These are phyloP conservation scores for Clavelina lepadiformis DNA, from an alignment of 23 tunicate genomes.

Conservation along the genomic window DNA sequence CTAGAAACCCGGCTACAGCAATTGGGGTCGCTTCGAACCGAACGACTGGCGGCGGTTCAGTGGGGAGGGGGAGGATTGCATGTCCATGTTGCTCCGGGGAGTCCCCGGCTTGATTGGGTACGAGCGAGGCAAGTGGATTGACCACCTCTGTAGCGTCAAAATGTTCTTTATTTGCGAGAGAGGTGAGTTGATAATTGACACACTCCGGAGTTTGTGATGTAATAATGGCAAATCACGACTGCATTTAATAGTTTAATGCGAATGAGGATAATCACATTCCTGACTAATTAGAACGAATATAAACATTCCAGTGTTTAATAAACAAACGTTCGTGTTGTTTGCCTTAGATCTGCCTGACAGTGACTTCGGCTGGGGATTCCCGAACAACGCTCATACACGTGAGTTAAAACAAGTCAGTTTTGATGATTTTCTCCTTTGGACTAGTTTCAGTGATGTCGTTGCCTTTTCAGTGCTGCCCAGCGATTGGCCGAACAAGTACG, in stretches of 20 bases:
- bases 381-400: constrained; percentile 13
- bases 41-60: background rate
- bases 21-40: background rate
- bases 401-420: too few relatives aligned
- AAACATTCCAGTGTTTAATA: too few relatives aligned
- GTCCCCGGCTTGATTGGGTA: background rate
- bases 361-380: constrained; percentile 14
- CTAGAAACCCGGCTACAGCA: background rate
- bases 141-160: background rate
- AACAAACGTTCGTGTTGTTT: too few relatives aligned
- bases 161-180: constrained; percentile 22
- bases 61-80: background rate
- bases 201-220: too few relatives aligned
- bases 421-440: too few relatives aligned
- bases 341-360: too few relatives aligned
- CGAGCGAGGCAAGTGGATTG: constrained; percentile 26
- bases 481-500: background rate
- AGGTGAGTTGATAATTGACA: constrained; percentile 21
- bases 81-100: background rate
- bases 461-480: background rate
- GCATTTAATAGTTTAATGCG: too few relatives aligned
- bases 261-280: too few relatives aligned
- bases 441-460: background rate
- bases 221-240: too few relatives aligned
- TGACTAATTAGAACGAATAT: too few relatives aligned